Evolutionary conservation across 2,113 vertebrate species (phyloP).

Genomic region (Phasianus colchicus): DNA sequence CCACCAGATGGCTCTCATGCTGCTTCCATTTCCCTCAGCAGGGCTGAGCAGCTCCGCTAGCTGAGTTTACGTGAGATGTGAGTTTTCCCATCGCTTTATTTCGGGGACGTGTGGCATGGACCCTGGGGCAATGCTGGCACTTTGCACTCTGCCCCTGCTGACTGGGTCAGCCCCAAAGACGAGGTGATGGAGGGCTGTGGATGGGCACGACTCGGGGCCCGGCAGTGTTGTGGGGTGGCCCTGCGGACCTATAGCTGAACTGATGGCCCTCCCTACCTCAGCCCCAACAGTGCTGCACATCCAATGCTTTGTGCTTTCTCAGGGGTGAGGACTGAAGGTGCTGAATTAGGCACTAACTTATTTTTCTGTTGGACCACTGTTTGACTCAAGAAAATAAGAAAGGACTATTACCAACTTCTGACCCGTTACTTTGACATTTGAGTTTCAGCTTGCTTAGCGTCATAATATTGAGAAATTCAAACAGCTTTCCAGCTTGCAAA

Average conservation of each 20-base stretch:
- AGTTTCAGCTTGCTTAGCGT: not conserved
- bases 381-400: not conserved
- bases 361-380: not conserved
- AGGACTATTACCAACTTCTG: not conserved
- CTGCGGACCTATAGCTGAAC: no score
- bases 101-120: rapidly evolving
- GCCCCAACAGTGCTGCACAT: no score
- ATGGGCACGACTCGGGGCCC: not conserved
- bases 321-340: not conserved
- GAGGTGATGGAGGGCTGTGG: rapidly evolving
- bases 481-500: not conserved
- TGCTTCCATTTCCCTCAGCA: not conserved
- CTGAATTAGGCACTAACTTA: not conserved
- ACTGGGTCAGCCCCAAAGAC: not conserved
- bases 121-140: rapidly evolving
- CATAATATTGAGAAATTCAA: not conserved
- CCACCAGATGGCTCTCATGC: constrained; percentile 58
- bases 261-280: rapidly evolving
- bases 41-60: not conserved
- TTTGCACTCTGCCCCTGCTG: rapidly evolving
- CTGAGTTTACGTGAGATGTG: not conserved
- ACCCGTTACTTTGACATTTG: not conserved
- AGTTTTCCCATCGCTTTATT: rapidly evolving
- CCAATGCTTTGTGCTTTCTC: not conserved
- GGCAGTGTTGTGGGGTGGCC: rapidly evolving